phyloP scores from a whole-genome alignment of 1,140 invertebrate species.

The Rhizoglyphus robini region DNA sequence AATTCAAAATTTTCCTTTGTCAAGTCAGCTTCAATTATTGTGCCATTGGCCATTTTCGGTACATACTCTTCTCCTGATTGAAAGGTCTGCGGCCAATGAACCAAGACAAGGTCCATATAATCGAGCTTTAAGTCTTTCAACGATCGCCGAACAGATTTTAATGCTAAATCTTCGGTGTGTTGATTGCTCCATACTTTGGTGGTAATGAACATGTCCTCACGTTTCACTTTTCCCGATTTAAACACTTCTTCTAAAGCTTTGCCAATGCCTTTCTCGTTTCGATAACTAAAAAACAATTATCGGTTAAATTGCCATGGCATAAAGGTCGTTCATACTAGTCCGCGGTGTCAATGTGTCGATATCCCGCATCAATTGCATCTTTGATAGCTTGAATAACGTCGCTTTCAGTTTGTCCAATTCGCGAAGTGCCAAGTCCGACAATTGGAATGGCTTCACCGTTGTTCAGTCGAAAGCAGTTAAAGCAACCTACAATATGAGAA shows the following conservation, averaged over 20 bases:
- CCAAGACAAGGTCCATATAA: conserved; percentile 66
- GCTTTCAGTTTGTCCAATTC: background rate
- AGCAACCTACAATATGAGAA: background rate
- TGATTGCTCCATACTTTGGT: conserved; percentile 55
- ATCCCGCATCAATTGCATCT: conserved; percentile 64
- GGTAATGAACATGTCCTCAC: conserved; percentile 68
- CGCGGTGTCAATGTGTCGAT: conserved; percentile 78
- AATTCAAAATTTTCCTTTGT: conserved; percentile 27
- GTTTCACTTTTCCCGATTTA: conserved; percentile 49
- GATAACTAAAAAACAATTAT: conserved; percentile 46
- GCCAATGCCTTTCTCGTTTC: conserved; percentile 72
- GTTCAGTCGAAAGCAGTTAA: conserved; percentile 7
- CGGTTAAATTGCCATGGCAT: background rate
- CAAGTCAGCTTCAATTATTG: conserved; percentile 26
- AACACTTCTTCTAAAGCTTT: conserved; percentile 55
- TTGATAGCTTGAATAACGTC: conserved; percentile 38
- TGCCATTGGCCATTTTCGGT: conserved; percentile 47
- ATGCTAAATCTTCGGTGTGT: conserved; percentile 50
- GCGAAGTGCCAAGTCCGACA: conserved; percentile 23
- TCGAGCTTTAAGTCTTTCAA: conserved; percentile 50
- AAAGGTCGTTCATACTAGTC: conserved; percentile 48
- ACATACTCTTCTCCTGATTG: conserved; percentile 41
- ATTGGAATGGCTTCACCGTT: conserved; percentile 25
- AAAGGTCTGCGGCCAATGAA: conserved; percentile 69
- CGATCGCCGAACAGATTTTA: conserved; percentile 49